Percentiles rank a stretch among this genome's conserved stretches.
These are phyloP conservation scores for Sebastes melanostomus DNA, from an alignment of 2,797 vertebrate species.

Conservation along the genomic window DNA sequence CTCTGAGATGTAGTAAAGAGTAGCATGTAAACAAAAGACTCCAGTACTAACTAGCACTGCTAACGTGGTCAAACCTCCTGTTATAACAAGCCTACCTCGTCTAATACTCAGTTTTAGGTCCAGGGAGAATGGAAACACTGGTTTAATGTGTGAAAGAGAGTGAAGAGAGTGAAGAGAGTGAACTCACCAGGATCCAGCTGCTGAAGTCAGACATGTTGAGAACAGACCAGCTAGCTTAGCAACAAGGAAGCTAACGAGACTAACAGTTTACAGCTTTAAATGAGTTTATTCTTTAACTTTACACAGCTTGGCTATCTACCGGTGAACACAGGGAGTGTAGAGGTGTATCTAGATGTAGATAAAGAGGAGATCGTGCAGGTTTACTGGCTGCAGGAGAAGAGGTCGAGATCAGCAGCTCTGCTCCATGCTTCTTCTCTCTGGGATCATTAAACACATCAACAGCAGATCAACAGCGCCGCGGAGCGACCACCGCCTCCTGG, in stretches of 20 bases:
- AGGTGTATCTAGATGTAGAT: rapidly evolving
- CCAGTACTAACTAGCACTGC: background rate
- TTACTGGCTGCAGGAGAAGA: background rate
- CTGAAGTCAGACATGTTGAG: conserved; percentile 11
- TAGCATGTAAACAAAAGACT: background rate
- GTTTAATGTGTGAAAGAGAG: no score
- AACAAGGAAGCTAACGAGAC: background rate
- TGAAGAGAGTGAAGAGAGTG: no score
- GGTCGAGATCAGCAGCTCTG: background rate
- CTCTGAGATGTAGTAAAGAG: background rate
- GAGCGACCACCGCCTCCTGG: background rate
- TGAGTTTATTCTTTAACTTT: background rate
- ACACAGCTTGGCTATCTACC: background rate
- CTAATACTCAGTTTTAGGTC: rapidly evolving
- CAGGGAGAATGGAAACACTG: background rate
- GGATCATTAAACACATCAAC: background rate
- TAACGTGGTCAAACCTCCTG: background rate
- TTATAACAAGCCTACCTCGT: no score
- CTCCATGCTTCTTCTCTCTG: background rate
- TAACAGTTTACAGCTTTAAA: background rate
- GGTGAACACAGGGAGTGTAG: rapidly evolving
- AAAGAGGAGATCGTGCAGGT: rapidly evolving
- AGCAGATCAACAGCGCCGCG: background rate
- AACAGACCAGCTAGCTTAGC: background rate
- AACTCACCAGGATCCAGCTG: conserved; percentile 18